phyloP scores from a whole-genome alignment of 2,888 invertebrate genomes.

The Cerastis leucographa region DNA sequence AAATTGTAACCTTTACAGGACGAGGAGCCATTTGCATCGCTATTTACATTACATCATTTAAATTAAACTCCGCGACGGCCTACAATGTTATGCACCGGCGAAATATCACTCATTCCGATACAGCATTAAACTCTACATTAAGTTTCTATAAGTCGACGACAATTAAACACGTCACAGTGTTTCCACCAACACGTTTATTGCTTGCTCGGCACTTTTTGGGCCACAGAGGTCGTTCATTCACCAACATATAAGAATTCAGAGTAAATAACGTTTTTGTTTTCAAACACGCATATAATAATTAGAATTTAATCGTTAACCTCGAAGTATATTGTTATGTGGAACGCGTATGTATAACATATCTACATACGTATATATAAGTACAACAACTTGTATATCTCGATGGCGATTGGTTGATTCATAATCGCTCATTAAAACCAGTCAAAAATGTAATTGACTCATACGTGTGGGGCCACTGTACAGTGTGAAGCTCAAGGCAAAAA shows the following conservation, averaged over 20 bases:
- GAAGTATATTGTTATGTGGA: conserved; percentile 56
- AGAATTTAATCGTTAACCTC: conserved; percentile 60
- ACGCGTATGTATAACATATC: conserved; percentile 21
- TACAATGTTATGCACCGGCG: conserved; percentile 20
- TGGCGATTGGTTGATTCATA: conserved; percentile 40
- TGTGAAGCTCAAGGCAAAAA: conserved; percentile 50
- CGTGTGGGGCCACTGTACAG: conserved; percentile 49
- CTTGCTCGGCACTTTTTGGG: not conserved
- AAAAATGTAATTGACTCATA: conserved; percentile 56
- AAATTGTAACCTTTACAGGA: conserved; percentile 58
- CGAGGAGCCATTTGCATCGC: conserved; percentile 48
- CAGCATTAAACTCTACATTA: conserved; percentile 13
- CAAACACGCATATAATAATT: conserved; percentile 47
- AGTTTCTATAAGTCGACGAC: conserved; percentile 5
- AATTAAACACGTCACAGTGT: conserved; percentile 21
- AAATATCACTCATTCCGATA: conserved; percentile 42
- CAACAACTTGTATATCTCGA: conserved; percentile 25
- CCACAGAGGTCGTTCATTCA: not conserved
- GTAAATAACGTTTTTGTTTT: conserved; percentile 49
- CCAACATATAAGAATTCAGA: conserved; percentile 25
- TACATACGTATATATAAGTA: conserved; percentile 11
- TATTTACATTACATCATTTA: conserved; percentile 59
- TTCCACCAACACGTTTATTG: not conserved
- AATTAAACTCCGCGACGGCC: conserved; percentile 39
- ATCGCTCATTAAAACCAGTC: conserved; percentile 55